These are phyloP conservation scores for Aleiodes leptofemur DNA, from an alignment of 2,888 invertebrate genomes.

Conservation along the genomic window DNA sequence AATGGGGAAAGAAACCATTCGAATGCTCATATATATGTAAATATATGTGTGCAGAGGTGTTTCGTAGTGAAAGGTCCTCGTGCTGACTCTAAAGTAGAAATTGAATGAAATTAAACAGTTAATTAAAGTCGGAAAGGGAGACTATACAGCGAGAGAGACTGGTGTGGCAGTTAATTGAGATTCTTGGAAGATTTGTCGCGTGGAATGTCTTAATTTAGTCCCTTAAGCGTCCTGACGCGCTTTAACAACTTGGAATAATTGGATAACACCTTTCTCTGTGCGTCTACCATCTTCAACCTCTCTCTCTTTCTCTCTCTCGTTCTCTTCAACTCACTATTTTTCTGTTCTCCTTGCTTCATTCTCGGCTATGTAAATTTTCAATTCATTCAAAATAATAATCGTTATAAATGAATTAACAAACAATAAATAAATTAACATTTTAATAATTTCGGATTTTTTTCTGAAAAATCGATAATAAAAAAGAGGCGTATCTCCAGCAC, in stretches of 20 bases:
- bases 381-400: background rate
- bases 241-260: constrained; percentile 76
- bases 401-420: background rate
- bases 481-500: no score
- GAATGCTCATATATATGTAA: no score
- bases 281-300: constrained; percentile 25
- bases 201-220: constrained; percentile 76
- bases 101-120: constrained; percentile 75
- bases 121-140: constrained; percentile 68
- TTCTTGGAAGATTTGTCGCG: constrained; percentile 76
- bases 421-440: no score
- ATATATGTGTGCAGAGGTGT: background rate
- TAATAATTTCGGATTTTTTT: no score
- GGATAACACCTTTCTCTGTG: constrained; percentile 68
- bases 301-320: background rate
- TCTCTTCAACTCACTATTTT: constrained; percentile 7
- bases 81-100: constrained; percentile 61
- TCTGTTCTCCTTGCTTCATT: background rate
- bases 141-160: constrained; percentile 24
- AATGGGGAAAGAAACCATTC: no score
- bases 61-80: constrained; percentile 1
- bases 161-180: constrained; percentile 73
- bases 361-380: background rate
- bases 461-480: no score
- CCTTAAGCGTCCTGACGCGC: constrained; percentile 75